Base-by-base conservation (phyloP, 2,797 vertebrate genomes). In the Acipenser ruthenus region DNA sequence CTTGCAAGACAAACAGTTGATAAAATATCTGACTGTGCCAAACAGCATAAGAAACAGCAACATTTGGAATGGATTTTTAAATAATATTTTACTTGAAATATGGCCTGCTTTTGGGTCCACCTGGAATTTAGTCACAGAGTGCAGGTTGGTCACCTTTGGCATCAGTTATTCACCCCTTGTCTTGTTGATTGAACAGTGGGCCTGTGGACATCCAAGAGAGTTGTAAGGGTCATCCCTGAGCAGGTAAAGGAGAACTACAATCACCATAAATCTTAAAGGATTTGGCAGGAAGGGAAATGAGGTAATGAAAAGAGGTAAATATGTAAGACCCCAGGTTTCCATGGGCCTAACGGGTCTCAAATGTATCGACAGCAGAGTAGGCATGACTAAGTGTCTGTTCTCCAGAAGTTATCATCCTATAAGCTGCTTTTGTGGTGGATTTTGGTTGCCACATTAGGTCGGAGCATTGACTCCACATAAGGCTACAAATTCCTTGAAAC, bases 401-500 rank as follows among this genome's bases (percentile, higher is more conserved):
- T 15, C 7, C 12, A 18, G 8, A 11, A 3, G 48, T 51, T 5
- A 50, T 58, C n/a, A 59, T 49, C 10, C n/a, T 18, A 50, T 7
- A 12, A 49, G 51, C 51, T 65, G 11, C 48, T 49, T 59, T 67
- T 49, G 56, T 12, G 7, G 10, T 9, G n/a, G 60, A 15, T 12
- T 23, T 62, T 7, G 15, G 15, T 11, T 62, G 60, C 2, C 2
- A 62, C 37, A 23, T n/a, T 11, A 5, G 11, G 60, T 73, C 72
- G 71, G 66, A 55, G 68, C 66, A 65, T 65, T 67, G 62, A 71
- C 70, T 66, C 70, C 68, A 60, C 64, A 55, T 52, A 67, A 68
- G 23, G 60, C 56, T 68, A 8, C 8, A 53, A 8, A 12, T 8
- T 12, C 12, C 8, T 12, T 53, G 8, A 53, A 53, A 53, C 52